Percentiles rank a stretch among this genome's conserved stretches.
phyloP scores from a whole-genome alignment of 1,140 invertebrate genomes.

The Caenorhabditis elegans region WBcel235 BX284602.5:6990001-6990500 shows the following conservation, averaged over 20 bases:
- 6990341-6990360: no score
- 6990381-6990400: no score
- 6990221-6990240: neutral
- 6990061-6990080: slow-evolving; percentile 36
- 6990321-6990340: no score
- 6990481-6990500: slow-evolving; percentile 40
- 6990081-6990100: slow-evolving; percentile 50
- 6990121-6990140: slow-evolving; percentile 41
- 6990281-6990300: neutral
- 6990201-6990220: slow-evolving; percentile 41
- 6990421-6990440: no score
- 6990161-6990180: slow-evolving; percentile 52
- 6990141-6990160: slow-evolving; percentile 53
- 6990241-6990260: neutral
- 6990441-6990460: no score
- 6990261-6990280: slow-evolving; percentile 4
- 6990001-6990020: neutral
- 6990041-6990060: neutral
- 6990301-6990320: neutral
- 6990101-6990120: slow-evolving; percentile 54
- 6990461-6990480: slow-evolving; percentile 25
- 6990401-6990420: no score
- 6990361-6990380: no score
- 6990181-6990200: slow-evolving; percentile 49
- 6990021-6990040: neutral